Evolutionary conservation across 1,140 invertebrate genomes (phyloP).

Genomic region (Apis mellifera): DNA sequence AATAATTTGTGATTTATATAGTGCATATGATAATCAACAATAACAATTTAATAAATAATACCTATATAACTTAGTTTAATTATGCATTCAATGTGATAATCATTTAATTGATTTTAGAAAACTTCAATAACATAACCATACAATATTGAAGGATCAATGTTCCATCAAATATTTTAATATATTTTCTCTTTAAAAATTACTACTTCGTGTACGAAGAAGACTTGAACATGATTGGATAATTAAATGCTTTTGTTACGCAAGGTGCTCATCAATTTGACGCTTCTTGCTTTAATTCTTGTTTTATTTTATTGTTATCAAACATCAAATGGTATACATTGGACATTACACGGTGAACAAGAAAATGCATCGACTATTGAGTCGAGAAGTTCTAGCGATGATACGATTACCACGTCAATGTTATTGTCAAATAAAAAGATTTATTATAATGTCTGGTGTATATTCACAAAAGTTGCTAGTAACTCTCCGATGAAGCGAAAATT

Average conservation of each 20-base stretch:
- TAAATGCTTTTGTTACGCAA: conserved; percentile 78
- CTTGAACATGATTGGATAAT: conserved; percentile 48
- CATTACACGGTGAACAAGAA: conserved; percentile 34
- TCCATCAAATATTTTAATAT: background rate
- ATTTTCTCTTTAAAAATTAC: background rate
- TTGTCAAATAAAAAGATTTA: conserved; percentile 40
- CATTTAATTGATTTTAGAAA: background rate
- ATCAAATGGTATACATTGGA: conserved; percentile 66
- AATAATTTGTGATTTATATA: too few relatives aligned
- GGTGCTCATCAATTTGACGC: conserved; percentile 68
- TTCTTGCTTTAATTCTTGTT: conserved; percentile 67
- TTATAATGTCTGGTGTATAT: conserved; percentile 82
- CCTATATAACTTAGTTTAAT: background rate
- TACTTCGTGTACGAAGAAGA: background rate
- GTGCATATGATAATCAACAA: background rate
- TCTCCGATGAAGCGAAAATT: conserved; percentile 84
- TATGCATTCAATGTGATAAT: background rate
- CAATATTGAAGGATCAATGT: background rate
- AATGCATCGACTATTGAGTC: conserved; percentile 57
- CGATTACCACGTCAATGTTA: background rate
- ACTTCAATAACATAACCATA: background rate
- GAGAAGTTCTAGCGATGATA: background rate
- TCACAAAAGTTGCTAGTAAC: conserved; percentile 84
- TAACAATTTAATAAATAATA: background rate
- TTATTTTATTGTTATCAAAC: conserved; percentile 74